A percentile compares a stretch with the other conserved stretches of the same genome.
These are phyloP conservation scores for Lasioglossum pauxillum DNA, from an alignment of 2,888 invertebrate genomes.

Conservation along the genomic window DNA sequence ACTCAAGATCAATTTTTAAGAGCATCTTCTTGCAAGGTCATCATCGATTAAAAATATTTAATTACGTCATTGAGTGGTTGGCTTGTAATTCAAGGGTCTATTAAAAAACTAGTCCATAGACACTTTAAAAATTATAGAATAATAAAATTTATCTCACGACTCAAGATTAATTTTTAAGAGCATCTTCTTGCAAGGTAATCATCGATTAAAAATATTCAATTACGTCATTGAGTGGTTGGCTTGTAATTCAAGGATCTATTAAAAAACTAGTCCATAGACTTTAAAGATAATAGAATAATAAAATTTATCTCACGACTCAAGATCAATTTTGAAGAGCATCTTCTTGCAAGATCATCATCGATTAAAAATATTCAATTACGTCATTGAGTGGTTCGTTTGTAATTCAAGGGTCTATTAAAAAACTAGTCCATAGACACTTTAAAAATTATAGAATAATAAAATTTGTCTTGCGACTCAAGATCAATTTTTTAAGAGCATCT, in stretches of 20 bases:
- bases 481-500: neutral
- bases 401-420: neutral
- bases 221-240: no score
- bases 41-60: no score
- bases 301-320: neutral
- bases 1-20: neutral
- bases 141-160: no score
- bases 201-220: no score
- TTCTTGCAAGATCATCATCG: neutral
- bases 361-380: neutral
- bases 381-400: no score
- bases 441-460: no score
- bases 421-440: neutral
- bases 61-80: no score
- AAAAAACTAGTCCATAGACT: neutral
- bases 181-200: neutral
- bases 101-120: neutral
- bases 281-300: no score
- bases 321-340: neutral
- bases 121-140: neutral
- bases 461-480: neutral
- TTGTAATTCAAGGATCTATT: neutral
- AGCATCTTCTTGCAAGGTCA: no score
- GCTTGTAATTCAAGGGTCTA: neutral
- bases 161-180: neutral